These are phyloP conservation scores for Drosophila setosimentum DNA, from an alignment of 2,888 invertebrate genomes.

Conservation along the genomic window DNA sequence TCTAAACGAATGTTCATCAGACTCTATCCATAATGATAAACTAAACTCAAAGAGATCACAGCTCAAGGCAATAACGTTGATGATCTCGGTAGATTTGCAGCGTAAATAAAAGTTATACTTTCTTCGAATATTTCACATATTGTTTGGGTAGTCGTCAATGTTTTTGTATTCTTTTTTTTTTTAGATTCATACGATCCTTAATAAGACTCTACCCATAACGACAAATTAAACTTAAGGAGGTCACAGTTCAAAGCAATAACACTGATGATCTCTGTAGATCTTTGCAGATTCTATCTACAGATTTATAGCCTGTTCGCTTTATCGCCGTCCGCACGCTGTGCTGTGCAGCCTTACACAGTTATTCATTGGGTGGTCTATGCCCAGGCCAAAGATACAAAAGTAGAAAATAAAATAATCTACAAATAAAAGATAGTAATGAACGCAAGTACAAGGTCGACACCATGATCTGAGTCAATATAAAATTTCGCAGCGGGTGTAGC, in stretches of 20 bases:
- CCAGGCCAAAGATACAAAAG: slow-evolving; percentile 5
- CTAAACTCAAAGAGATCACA: neutral
- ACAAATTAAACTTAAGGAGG: neutral
- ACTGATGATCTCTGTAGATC: neutral
- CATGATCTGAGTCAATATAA: slow-evolving; percentile 41
- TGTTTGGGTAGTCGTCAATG: neutral
- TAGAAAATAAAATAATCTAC: neutral
- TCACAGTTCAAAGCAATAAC: slow-evolving; percentile 5
- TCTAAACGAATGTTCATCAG: neutral
- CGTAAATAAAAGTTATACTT: neutral
- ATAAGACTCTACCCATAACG: neutral
- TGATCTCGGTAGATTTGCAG: neutral
- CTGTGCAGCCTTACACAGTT: slow-evolving; percentile 38
- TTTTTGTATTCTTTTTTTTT: neutral
- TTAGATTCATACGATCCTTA: neutral
- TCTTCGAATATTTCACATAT: neutral
- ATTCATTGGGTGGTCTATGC: slow-evolving; percentile 46
- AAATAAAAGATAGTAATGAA: slow-evolving; percentile 15
- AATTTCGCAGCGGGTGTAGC: slow-evolving; percentile 69
- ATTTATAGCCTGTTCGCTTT: neutral
- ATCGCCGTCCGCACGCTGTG: too few species aligned
- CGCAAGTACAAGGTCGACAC: slow-evolving; percentile 61
- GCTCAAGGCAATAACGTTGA: neutral
- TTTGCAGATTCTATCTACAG: neutral
- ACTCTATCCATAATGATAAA: neutral